Conservation (phyloP, 2,797 vertebrate genomes). For the Takifugu rubripes region DNA sequence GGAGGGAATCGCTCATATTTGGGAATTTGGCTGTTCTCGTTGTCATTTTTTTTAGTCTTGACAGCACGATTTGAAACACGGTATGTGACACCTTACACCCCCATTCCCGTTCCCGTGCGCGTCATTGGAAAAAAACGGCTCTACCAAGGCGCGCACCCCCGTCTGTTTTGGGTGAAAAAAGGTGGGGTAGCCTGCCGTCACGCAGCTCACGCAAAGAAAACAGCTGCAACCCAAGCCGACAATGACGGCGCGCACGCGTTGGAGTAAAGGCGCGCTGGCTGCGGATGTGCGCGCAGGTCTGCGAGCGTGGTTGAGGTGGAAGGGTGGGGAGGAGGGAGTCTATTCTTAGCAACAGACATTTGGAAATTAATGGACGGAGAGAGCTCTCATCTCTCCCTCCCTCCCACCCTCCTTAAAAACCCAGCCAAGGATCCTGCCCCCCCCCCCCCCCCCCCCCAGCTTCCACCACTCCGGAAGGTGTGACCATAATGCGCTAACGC, state of each 20-base stretch:
- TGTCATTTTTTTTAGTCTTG: no score
- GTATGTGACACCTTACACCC: background rate
- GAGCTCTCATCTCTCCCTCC: constrained; percentile 42
- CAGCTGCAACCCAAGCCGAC: constrained; percentile 60
- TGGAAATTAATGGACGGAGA: constrained; percentile 77
- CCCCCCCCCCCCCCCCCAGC: background rate
- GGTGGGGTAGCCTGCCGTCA: constrained; percentile 25
- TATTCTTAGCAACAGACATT: constrained; percentile 79
- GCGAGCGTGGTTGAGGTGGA: constrained; percentile 60
- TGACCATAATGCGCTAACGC: no score
- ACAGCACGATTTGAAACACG: constrained; percentile 25
- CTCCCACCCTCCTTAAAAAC: constrained; percentile 33
- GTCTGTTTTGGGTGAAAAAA: constrained; percentile 10
- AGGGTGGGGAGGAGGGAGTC: constrained; percentile 55
- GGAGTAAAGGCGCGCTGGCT: constrained; percentile 33
- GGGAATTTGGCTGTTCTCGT: background rate
- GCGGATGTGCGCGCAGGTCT: constrained; percentile 21
- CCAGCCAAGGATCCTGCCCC: constrained; percentile 42
- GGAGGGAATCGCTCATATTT: constrained; percentile 19
- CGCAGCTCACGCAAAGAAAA: constrained; percentile 32
- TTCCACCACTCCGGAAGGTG: background rate
- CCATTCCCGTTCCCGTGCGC: background rate
- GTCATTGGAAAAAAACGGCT: constrained; percentile 13
- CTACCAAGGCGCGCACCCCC: background rate
- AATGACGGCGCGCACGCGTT: constrained; percentile 49